Evolutionary conservation across 2,113 vertebrate species (phyloP), one percentile per base, ranked within the genome.

Genomic region (Chloebia gouldiae): DNA sequence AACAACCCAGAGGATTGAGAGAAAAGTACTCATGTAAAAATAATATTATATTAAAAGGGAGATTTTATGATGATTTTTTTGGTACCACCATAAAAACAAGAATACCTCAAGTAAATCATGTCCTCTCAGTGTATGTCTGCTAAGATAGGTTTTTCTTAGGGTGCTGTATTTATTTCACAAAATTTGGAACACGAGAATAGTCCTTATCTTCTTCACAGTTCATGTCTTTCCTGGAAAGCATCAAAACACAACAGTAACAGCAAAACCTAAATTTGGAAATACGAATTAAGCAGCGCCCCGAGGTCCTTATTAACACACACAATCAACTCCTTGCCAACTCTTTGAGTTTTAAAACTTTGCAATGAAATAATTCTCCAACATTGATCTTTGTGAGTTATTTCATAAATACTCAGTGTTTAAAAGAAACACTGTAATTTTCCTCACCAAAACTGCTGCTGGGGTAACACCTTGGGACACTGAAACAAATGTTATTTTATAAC

Each of bases 401-500:
- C 49, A 65, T 40, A 94, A 90, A 71, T 25, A 65, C 24, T 57
- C 68, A 37, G 28, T 53, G 50, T 13, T 24, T 5, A 9, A 77
- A 85, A 83, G 16, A 47, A 76, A 40, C 17, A 87, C 39, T 39
- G 30, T 23, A 4, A 40, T 88, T 92, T 82, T 91, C 37, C 71
- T 82, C 54, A 51, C 57, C 28, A 39, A 61, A 87, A 84, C 15
- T 65, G 82, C 79, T 95, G 40, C 64, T 92, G 71, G 45, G 15
- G 13, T 42, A 88, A 76, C 71, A 92, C 54, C 39, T 57, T 54
- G 64, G 64, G 75, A 81, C 45, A 45, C 30, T 33, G 72, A 95
- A 93, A 93, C 49, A 95, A 94, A 93, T 86, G 50, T 12, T 95
- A 78, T 88, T 88, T 88, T 97, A 70, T 90, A 95, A 87, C n/a